A percentile compares a stretch with the other conserved stretches of the same genome.
phyloP scores from a whole-genome alignment of 2,888 invertebrate genomes.

The Buathra laborator region DNA sequence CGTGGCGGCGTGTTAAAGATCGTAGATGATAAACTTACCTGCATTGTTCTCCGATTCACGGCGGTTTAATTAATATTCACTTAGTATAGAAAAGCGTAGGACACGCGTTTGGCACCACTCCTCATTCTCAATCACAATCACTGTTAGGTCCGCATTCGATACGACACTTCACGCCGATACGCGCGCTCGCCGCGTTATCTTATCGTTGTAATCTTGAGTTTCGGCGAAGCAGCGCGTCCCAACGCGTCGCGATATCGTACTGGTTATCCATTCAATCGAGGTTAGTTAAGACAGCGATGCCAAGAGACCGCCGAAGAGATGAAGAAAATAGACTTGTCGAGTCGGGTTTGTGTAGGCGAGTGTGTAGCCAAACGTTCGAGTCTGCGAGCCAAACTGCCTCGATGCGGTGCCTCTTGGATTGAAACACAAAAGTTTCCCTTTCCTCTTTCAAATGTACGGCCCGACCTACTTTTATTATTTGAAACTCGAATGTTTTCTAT shows the following conservation, averaged over 20 bases:
- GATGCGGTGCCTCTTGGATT: neutral
- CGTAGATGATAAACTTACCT: neutral
- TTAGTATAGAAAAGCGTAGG: neutral
- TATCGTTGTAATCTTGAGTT: neutral
- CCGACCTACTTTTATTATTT: neutral
- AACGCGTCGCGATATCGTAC: neutral
- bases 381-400: neutral
- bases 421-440: neutral
- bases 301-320: neutral
- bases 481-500: too few relatives aligned
- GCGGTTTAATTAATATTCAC: neutral
- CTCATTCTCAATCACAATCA: neutral
- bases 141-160: too few relatives aligned
- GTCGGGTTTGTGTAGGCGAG: neutral
- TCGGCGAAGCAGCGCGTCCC: neutral
- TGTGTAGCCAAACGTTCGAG: neutral
- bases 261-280: conserved; percentile 14
- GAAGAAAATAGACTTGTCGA: neutral
- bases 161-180: too few relatives aligned
- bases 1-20: neutral
- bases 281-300: neutral
- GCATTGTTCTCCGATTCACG: neutral
- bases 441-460: neutral
- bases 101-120: neutral
- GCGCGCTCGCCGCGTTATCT: neutral